Conservation (phyloP, 2,888 invertebrate species). For the Cephus runcator region DNA sequence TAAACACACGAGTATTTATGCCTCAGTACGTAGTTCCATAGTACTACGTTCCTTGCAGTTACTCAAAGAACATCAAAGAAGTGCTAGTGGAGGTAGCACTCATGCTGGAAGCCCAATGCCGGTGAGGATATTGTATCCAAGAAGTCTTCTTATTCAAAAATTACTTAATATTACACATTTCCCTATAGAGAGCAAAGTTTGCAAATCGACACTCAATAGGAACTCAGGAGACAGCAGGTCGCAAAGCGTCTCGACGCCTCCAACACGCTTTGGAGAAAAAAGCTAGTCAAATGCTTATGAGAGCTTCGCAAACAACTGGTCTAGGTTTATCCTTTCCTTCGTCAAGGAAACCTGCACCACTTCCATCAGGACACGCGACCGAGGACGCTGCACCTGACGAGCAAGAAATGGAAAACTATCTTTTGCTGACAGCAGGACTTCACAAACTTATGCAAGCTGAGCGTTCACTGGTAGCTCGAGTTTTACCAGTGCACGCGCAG, state of each 20-base stretch:
- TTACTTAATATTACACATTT: conserved; percentile 4
- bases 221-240: conserved; percentile 74
- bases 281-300: conserved; percentile 85
- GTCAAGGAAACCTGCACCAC: conserved; percentile 68
- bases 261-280: conserved; percentile 79
- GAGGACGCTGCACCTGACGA: conserved; percentile 70
- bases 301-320: conserved; percentile 87
- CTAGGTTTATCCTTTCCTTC: conserved; percentile 75
- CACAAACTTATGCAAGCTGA: conserved; percentile 90
- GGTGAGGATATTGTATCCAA: conserved; percentile 65
- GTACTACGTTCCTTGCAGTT: conserved; percentile 80
- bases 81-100: conserved; percentile 80
- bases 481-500: conserved; percentile 84
- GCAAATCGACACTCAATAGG: conserved; percentile 70
- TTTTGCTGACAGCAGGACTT: conserved; percentile 84
- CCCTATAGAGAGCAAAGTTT: conserved; percentile 74
- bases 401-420: conserved; percentile 85
- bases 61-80: conserved; percentile 83
- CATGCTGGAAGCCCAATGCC: conserved; percentile 73
- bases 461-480: conserved; percentile 82
- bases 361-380: conserved; percentile 46
- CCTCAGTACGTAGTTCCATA: conserved; percentile 79
- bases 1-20: conserved; percentile 81
- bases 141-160: conserved; percentile 28
- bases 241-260: conserved; percentile 83